Evolutionary conservation across 2,888 invertebrate genomes (phyloP), one percentile per base, ranked within the genome.

Genomic region (Amorpha juglandis): DNA sequence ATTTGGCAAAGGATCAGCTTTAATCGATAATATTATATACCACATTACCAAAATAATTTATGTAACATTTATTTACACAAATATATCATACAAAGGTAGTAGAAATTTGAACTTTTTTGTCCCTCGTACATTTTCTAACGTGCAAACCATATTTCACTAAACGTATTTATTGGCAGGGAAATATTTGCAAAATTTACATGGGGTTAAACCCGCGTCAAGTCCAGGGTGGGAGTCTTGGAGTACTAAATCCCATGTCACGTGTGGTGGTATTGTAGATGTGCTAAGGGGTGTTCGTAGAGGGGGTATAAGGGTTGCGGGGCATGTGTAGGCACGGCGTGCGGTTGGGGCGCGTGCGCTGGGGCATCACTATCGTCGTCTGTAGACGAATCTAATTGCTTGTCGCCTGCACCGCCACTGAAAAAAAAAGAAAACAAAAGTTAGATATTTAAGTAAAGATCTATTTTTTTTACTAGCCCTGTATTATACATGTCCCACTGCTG

Each of bases 321-420:
- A 64, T 86, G 85, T 16, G 89, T 68, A 0, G 81, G 72, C 4
- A 78, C 74, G 0, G 74, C 70, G 72, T 78, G 84, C 0, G 81
- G 76, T 7, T 80, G 78, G 16, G 80, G 77, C 0, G 81, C 74
- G 64, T 78, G 82, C 4, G 81, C 68, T 0, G 86, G 83, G 19
- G 89, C 90, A 72, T 92, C 92, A 78, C 90, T 90, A 83, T 92
- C 92, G 53, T 90, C 90, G 68, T 93, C 92, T 0, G 91, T 87
- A 0, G 92, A 92, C 0, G 93, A 93, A 73, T 93, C 93, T 3
- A 92, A 79, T 63, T 91, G 91, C 77, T 93, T 92, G 79, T 92
- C 92, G 14, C 91, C 91, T 0, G 81, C 71, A 19, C 82, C 87
- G 62, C 89, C 90, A 51, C 92, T 92, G 91, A 63, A 87, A 88